Conservation (phyloP, 2,797 vertebrate species). For the Hoplostethus atlanticus region DNA sequence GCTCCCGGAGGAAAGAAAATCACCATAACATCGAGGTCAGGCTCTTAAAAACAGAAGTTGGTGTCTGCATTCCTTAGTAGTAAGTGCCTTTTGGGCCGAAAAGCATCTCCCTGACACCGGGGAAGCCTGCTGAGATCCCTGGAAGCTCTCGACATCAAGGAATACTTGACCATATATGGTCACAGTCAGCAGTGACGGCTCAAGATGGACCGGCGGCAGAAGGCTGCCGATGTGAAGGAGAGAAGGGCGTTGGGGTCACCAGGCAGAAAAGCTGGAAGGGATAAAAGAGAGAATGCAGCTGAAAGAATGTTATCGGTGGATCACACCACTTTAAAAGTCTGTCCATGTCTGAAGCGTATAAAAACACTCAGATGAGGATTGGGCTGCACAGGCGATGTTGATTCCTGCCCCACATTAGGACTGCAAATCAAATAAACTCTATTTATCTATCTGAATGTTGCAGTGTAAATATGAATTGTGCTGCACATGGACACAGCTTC, state of each 20-base stretch:
- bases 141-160: slow-evolving; percentile 33
- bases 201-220: slow-evolving; percentile 16
- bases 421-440: too few relatives aligned
- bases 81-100: slow-evolving; percentile 30
- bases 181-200: slow-evolving; percentile 6
- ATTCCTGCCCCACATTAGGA: too few relatives aligned
- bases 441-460: too few relatives aligned
- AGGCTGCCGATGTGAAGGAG: neutral
- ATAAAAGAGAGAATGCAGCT: neutral
- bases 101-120: slow-evolving; percentile 26
- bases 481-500: too few relatives aligned
- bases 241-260: neutral
- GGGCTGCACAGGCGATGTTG: too few relatives aligned
- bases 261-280: neutral
- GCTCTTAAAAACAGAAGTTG: neutral
- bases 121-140: slow-evolving; percentile 19
- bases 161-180: slow-evolving; percentile 77
- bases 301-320: neutral
- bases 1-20: too few relatives aligned
- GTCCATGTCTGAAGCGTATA: too few relatives aligned
- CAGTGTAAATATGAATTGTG: too few relatives aligned
- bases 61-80: slow-evolving; percentile 55
- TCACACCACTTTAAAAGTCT: too few relatives aligned
- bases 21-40: slow-evolving; percentile 2
- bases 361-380: too few relatives aligned